Evolutionary conservation across 2,113 vertebrate species (phyloP), one percentile per base, ranked within the genome.

Genomic region (Labrus mixtus): DNA sequence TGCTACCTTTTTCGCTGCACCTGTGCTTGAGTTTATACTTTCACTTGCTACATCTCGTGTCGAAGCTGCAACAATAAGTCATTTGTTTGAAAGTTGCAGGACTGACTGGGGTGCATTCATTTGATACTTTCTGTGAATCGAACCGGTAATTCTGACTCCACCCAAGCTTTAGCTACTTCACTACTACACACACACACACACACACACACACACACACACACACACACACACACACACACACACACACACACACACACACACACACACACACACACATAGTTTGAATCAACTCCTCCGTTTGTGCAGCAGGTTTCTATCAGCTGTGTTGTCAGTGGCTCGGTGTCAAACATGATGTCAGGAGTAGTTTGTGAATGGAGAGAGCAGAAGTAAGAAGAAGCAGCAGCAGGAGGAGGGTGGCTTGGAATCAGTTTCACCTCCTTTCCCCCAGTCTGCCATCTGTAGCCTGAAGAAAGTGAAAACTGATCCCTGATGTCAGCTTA

Each of bases 381-480:
- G 8, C 46, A 48, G 45, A 15, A 39, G 48, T 37, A 25, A 39
- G 37, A 2, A 12, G 10, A 9, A 45, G 46, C 46, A 39, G 56
- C 39, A n/a, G 56, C 51, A 51, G 43, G 37, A 48, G 72, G 39
- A 69, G 39, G 70, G 74, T 55, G 64, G 37, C 68, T 22, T 29
- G 55, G 73, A 67, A 43, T 74, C 79, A 20, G 53, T 77, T 75
- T 66, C 68, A 54, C 5, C 64, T 3, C 50, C 68, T 56, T 33
- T 59, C 37, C 51, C 3, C 69, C 81, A 7, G 46, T 81, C 56
- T 65, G 73, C 81, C 76, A 80, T 78, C 90, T 83, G 88, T 60
- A 51, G 48, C 17, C 48, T 51, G 78, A 71, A 70, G 76, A 82
- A 82, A 79, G 70, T 87, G 78, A 54, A 87, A 87, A 29, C 80